These are phyloP conservation scores for Tinamus guttatus DNA, from an alignment of 2,113 vertebrate species.

Conservation along the genomic window DNA sequence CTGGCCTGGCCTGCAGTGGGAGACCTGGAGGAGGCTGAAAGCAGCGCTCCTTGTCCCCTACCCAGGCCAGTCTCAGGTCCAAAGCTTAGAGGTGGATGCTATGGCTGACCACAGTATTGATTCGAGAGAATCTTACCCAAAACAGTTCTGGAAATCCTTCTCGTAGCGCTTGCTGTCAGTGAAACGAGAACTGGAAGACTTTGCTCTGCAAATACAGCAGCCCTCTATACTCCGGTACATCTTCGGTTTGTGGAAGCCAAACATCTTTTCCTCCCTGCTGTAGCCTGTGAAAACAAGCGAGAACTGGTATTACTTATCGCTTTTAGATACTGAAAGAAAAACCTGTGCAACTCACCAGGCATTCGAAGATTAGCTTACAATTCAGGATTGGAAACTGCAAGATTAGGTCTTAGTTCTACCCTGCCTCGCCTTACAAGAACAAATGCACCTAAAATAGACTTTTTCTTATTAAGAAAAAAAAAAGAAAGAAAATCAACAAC, in stretches of 20 bases:
- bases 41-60: background rate
- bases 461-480: background rate
- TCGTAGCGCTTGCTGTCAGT: conserved; percentile 99
- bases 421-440: background rate
- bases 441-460: background rate
- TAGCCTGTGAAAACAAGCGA: conserved; percentile 65
- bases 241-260: conserved; percentile 99
- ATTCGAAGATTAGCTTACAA: background rate
- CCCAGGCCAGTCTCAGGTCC: background rate
- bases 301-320: conserved; percentile 34
- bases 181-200: conserved; percentile 98
- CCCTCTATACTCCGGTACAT: conserved; percentile 98
- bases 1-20: background rate
- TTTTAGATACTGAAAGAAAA: background rate
- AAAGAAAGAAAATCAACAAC: background rate
- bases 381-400: background rate
- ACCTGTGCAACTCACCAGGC: background rate
- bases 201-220: conserved; percentile 98
- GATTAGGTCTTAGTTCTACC: background rate
- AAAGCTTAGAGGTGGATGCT: background rate
- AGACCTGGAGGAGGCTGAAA: background rate
- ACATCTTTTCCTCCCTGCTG: conserved; percentile 85
- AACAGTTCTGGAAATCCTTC: conserved; percentile 96
- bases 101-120: fast-evolving
- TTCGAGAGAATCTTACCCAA: conserved; percentile 85